Evolutionary conservation across 2,113 vertebrate species (phyloP), one percentile per base, ranked within the genome.

Genomic region (Anthoscopus minutus): DNA sequence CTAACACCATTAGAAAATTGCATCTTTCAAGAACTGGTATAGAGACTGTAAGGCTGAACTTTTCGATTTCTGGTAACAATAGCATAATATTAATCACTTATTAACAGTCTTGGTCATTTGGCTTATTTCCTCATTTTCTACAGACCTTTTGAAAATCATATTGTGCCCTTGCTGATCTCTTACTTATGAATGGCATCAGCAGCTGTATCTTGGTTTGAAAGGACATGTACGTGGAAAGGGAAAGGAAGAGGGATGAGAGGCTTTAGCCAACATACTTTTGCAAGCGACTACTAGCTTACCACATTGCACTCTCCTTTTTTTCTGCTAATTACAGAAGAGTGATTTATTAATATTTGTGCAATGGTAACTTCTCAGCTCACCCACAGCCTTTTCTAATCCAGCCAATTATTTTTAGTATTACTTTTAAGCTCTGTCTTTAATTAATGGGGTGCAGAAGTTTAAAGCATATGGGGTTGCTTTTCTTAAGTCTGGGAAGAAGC

Each of bases 311-410:
- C 44, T 81, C 80, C 58, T 84, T 95, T 90, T 74, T 78, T 64
- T 5, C 78, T 94, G 44, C 62, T 96, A 95, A 97, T 97, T 96
- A 91, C 94, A 94, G 88, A 92, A 95, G 95, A 93, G 60, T 79
- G 70, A 91, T 95, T 92, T 91, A 97, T 97, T 95, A 93, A 95
- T 95, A 91, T 94, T 94, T 96, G 82, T 96, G 94, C 86, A 81
- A 78, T 96, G 81, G 72, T 92, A 96, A 93, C 85, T 92, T 93
- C 83, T 92, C 94, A 96, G 65, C 88, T 96, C 86, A 90, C 89
- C 87, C 95, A 93, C 92, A 93, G 78, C 50, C 85, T 91, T 92
- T 96, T 94, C 85, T 92, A 96, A 95, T 95, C 54, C 86, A 86
- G 65, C 76, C 90, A 97, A 96, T 97, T 96, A 96, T 96, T 90